Evolutionary conservation across 2,113 vertebrate genomes (phyloP).

Genomic region (Emydura subglobosa): DNA sequence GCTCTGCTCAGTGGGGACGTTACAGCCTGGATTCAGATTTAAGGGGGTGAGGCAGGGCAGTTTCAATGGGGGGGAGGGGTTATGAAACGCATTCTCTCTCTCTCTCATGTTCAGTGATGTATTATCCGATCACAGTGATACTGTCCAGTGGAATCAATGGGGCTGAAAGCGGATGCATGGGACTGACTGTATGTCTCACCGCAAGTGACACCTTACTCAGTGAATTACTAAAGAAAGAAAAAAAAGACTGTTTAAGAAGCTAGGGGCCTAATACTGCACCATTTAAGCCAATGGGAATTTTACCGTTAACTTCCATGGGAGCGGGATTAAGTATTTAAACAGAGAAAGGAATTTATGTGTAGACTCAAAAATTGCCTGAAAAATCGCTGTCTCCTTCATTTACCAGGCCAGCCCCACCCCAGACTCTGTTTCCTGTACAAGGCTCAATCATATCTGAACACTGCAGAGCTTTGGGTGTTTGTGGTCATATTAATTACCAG

Average conservation of each 20-base stretch:
- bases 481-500: background rate
- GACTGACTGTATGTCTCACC: background rate
- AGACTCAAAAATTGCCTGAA: no score
- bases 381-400: background rate
- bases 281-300: no score
- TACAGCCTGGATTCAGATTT: background rate
- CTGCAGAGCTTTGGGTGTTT: background rate
- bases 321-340: no score
- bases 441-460: background rate
- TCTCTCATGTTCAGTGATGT: background rate
- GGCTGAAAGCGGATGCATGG: background rate
- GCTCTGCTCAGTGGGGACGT: background rate
- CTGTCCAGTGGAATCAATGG: background rate
- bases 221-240: no score
- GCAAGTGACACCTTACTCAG: background rate
- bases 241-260: no score
- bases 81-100: background rate
- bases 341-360: no score
- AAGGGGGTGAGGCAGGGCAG: background rate
- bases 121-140: rapidly evolving
- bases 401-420: background rate
- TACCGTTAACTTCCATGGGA: no score
- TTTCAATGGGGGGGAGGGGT: background rate
- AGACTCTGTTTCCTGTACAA: background rate
- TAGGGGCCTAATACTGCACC: no score